Evolutionary conservation across 2,888 invertebrate species (phyloP), one percentile per base, ranked within the genome.

Genomic region (Pediacus dermestoides): DNA sequence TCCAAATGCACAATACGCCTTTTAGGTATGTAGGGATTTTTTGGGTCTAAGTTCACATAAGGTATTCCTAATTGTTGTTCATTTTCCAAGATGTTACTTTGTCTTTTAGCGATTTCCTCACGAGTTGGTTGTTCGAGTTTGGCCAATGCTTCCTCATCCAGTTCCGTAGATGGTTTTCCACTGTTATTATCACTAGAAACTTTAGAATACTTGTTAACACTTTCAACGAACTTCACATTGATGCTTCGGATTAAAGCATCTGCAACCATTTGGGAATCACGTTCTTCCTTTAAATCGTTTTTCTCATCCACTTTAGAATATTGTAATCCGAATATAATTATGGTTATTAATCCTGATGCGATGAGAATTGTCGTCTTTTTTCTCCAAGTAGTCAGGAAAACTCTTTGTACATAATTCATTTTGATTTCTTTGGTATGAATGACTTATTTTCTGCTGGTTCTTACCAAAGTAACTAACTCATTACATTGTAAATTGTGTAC

Each of bases 1-100:
- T 88, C 87, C 39, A 87, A 72, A 64, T 88, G 87, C 10, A 88
- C 80, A 28, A 88, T 62, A 18, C 80, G 70, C 27, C 74, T 72
- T 6, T 69, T 61, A 0, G 75, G 75, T 16, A 75, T 57, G 53
- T 74, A 75, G 0, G 71, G 71, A 44, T 66, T 62, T 36, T 62
- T 63, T 12, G 61, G 30, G 53, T 71, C 68, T 15, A 68, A 48
- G 51, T 67, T 67, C 8, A 70, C 67, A 48, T 58, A 66, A 2
- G 71, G 73, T 33, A 71, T 62, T 2, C 72, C 72, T 39, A 72
- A 57, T 43, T 67, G 65, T 38, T 68, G 64, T 31, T 68, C 66
- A 13, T 58, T 56, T 42, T 67, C 66, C 10, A 56, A 41, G 3
- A 13, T 14, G 2, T 36, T 40, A 21, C 36, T 13, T 14, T 39